These are phyloP conservation scores for Forficula auricularia DNA, from an alignment of 1,140 invertebrate genomes.

Conservation along the genomic window DNA sequence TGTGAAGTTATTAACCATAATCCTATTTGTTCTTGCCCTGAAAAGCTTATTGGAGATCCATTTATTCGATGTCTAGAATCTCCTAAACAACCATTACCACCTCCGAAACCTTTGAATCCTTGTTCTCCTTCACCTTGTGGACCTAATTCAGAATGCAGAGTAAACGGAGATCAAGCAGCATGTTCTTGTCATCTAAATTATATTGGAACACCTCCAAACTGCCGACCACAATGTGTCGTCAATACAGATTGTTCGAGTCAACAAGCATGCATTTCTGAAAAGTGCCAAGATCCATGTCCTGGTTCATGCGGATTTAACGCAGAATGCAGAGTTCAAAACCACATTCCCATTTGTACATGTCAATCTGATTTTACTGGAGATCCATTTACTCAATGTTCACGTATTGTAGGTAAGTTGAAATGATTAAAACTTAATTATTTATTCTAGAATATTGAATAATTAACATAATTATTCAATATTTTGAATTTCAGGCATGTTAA, in stretches of 20 bases:
- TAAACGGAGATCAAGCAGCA: constrained; percentile 31
- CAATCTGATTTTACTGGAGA: constrained; percentile 40
- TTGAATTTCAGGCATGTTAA: background rate
- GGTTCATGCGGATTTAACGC: constrained; percentile 50
- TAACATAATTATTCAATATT: no score
- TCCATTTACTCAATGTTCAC: constrained; percentile 33
- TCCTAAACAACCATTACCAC: constrained; percentile 13
- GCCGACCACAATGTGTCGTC: constrained; percentile 36
- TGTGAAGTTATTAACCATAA: constrained; percentile 33
- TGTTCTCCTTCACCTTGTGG: constrained; percentile 34
- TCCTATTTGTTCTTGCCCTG: constrained; percentile 28
- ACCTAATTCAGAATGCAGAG: constrained; percentile 31
- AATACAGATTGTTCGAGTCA: constrained; percentile 32
- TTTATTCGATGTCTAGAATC: constrained; percentile 25
- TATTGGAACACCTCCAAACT: constrained; percentile 34
- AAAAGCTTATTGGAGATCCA: constrained; percentile 29
- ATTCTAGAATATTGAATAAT: no score
- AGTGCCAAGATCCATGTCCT: constrained; percentile 49
- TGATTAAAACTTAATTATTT: background rate
- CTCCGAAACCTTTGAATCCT: constrained; percentile 20
- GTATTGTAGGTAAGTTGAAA: constrained; percentile 15
- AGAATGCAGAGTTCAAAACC: constrained; percentile 54
- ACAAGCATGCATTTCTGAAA: constrained; percentile 39
- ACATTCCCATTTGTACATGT: constrained; percentile 54
- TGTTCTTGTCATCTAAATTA: constrained; percentile 37